Evolutionary conservation across 2,888 invertebrate genomes (phyloP).

Genomic region (Heliconius cydno): DNA sequence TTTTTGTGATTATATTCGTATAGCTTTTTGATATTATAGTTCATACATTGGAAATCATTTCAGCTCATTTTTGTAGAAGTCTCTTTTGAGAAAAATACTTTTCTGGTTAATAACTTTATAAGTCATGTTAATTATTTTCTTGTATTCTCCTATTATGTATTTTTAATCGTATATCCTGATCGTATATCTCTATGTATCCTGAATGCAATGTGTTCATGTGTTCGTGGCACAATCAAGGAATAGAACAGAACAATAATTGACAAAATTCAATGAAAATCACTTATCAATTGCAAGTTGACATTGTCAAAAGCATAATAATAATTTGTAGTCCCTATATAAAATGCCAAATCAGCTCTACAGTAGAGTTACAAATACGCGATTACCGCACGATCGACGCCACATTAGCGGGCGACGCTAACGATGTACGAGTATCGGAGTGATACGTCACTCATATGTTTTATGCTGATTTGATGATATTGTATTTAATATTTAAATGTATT

Average conservation of each 20-base stretch:
- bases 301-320: not conserved
- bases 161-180: too few species aligned
- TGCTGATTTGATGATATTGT: not conserved
- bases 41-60: not conserved
- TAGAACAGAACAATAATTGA: too few species aligned
- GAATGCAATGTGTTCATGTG: too few species aligned
- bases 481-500: not conserved
- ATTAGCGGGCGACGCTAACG: slow-evolving; percentile 20
- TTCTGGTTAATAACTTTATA: not conserved
- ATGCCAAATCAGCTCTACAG: not conserved
- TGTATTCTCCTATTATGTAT: too few species aligned
- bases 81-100: not conserved
- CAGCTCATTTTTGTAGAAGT: not conserved
- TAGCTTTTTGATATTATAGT: not conserved
- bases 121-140: too few species aligned
- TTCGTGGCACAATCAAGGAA: too few species aligned
- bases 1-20: not conserved
- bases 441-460: slow-evolving; percentile 10
- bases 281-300: not conserved
- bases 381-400: slow-evolving; percentile 15
- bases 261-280: not conserved
- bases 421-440: not conserved
- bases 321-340: not conserved
- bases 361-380: not conserved
- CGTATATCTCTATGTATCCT: too few species aligned